These are phyloP conservation scores for Argyresthia goedartella DNA, from an alignment of 2,888 invertebrate species.

Conservation along the genomic window DNA sequence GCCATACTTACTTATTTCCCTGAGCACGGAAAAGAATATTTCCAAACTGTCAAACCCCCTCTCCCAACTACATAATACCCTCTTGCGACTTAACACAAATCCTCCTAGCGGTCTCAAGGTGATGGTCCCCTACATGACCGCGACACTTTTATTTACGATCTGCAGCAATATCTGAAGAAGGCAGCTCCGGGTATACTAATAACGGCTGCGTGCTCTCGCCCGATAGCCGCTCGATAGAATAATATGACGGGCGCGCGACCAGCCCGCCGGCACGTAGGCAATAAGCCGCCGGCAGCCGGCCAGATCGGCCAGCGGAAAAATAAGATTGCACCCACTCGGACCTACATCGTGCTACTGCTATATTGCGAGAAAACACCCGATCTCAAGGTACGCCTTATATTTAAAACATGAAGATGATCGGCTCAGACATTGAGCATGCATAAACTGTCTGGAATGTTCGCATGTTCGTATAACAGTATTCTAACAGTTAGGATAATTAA, in stretches of 20 bases:
- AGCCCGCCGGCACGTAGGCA: slow-evolving; percentile 64
- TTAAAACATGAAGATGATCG: slow-evolving; percentile 1
- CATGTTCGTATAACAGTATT: no score
- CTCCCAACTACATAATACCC: no score
- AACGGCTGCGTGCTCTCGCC: slow-evolving; percentile 52
- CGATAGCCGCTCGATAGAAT: slow-evolving; percentile 67
- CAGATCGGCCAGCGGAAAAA: slow-evolving; percentile 54
- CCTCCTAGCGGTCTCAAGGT: no score
- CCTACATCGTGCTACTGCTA: slow-evolving; percentile 6
- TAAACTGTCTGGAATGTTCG: not conserved
- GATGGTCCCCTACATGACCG: not conserved
- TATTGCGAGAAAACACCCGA: slow-evolving; percentile 1
- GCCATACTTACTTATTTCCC: no score
- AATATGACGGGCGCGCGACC: slow-evolving; percentile 60
- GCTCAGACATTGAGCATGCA: not conserved
- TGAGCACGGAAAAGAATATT: no score
- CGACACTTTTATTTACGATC: slow-evolving; percentile 57
- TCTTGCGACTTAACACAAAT: no score
- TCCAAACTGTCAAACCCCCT: not conserved
- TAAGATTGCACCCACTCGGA: slow-evolving; percentile 53
- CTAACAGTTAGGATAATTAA: no score
- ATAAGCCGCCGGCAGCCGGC: slow-evolving; percentile 62
- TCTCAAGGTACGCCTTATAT: slow-evolving; percentile 2
- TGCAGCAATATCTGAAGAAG: slow-evolving; percentile 57
- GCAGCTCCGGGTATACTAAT: slow-evolving; percentile 60